These are phyloP conservation scores for Stenodema calcarata DNA, from an alignment of 2,888 invertebrate species.

Conservation along the genomic window DNA sequence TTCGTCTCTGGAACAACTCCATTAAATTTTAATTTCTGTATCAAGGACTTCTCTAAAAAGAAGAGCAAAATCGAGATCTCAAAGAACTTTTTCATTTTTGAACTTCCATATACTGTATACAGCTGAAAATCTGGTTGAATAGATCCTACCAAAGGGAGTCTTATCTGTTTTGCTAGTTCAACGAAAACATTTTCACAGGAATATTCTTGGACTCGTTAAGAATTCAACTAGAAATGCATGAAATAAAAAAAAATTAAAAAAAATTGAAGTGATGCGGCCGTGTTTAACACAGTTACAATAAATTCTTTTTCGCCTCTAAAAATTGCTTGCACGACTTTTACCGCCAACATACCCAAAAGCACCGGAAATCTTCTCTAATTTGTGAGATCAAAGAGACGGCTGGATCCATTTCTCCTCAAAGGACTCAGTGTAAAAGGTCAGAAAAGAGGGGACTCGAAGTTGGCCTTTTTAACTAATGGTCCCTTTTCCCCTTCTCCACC, in stretches of 20 bases:
- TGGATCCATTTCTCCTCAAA: constrained; percentile 17
- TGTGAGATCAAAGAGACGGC: constrained; percentile 9
- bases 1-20: too few species aligned
- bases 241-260: background rate
- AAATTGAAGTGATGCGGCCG: background rate
- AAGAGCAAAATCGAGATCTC: too few species aligned
- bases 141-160: too few species aligned
- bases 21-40: too few species aligned
- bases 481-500: background rate
- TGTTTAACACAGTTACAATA: constrained; percentile 24
- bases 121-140: too few species aligned
- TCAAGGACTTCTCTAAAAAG: too few species aligned
- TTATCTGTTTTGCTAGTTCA: background rate
- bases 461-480: constrained; percentile 30
- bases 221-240: background rate
- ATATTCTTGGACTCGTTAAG: background rate
- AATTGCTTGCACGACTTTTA: constrained; percentile 16
- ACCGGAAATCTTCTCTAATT: constrained; percentile 22
- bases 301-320: constrained; percentile 15
- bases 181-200: background rate
- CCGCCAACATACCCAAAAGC: background rate
- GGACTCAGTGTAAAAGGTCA: background rate
- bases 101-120: too few species aligned
- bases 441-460: constrained; percentile 9
- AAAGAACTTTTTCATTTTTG: too few species aligned